phyloP scores from a whole-genome alignment of 2,113 vertebrate genomes.

The Scomber japonicus region DNA sequence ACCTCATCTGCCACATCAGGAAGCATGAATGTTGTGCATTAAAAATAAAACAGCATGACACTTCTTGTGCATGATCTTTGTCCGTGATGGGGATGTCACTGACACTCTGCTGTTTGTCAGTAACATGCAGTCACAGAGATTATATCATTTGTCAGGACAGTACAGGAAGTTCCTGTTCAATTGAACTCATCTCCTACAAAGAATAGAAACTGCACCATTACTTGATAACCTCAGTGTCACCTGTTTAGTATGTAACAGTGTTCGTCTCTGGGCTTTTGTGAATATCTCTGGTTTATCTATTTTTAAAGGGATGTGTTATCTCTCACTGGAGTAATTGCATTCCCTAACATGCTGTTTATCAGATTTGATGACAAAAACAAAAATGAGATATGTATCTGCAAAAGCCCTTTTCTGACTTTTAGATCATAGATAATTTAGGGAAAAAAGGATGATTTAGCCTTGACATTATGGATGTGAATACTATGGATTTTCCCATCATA shows the following conservation, averaged over 20 bases:
- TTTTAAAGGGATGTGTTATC: background rate
- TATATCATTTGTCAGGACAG: constrained; percentile 37
- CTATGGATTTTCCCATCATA: no score
- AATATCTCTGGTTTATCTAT: constrained; percentile 20
- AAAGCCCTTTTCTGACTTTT: constrained; percentile 6
- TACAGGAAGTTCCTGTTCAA: constrained; percentile 42
- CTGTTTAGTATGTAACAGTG: constrained; percentile 3
- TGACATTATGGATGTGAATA: background rate
- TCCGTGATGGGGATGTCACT: constrained; percentile 25
- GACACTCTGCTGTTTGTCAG: constrained; percentile 25
- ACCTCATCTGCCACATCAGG: constrained; percentile 46
- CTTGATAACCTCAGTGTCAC: constrained; percentile 28
- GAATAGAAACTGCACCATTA: constrained; percentile 29
- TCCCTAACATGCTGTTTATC: constrained; percentile 10
- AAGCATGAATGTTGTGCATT: constrained; percentile 18
- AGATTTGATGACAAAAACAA: constrained; percentile 7
- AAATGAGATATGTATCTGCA: constrained; percentile 20
- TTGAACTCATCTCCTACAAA: background rate
- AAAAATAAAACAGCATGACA: constrained; percentile 37
- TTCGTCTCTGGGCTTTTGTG: background rate
- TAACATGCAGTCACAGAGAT: constrained; percentile 19
- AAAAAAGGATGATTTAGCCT: no score
- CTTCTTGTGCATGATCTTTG: background rate
- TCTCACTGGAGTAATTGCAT: constrained; percentile 12
- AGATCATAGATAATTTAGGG: no score